Evolutionary conservation across 1,140 invertebrate species (phyloP).

Genomic region (Drosophila fuyamai): DNA sequence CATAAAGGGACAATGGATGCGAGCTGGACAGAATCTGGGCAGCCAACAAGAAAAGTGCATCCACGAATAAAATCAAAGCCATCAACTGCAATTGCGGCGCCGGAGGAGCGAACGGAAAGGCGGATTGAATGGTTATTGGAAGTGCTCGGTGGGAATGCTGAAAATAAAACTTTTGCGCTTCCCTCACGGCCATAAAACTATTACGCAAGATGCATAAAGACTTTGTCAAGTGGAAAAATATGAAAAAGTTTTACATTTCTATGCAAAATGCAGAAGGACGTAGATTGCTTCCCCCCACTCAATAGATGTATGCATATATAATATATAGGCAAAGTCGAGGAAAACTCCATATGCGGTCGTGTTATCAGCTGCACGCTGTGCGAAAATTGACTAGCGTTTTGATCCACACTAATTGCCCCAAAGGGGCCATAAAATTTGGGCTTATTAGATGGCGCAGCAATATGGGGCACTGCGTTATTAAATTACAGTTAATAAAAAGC

Average conservation of each 20-base stretch:
- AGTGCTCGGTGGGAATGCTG: constrained; percentile 40
- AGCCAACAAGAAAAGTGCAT: constrained; percentile 78
- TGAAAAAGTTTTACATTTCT: constrained; percentile 82
- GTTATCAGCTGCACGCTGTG: constrained; percentile 36
- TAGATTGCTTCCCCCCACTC: constrained; percentile 53
- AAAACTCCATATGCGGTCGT: constrained; percentile 4
- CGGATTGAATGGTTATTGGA: constrained; percentile 81
- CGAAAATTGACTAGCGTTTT: constrained; percentile 38
- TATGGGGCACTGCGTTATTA: constrained; percentile 52
- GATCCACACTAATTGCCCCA: constrained; percentile 54
- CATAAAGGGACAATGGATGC: constrained; percentile 65
- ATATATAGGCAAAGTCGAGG: constrained; percentile 1
- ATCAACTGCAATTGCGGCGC: constrained; percentile 78
- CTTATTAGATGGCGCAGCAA: constrained; percentile 40
- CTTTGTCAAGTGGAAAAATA: constrained; percentile 83
- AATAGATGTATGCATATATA: neutral
- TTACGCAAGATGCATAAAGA: constrained; percentile 82
- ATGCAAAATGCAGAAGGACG: constrained; percentile 65
- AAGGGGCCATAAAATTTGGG: constrained; percentile 35
- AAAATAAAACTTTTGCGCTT: constrained; percentile 68
- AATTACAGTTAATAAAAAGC: constrained; percentile 73
- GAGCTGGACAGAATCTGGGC: constrained; percentile 57
- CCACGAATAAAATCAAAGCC: constrained; percentile 83
- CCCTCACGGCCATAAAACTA: constrained; percentile 77
- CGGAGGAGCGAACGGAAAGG: constrained; percentile 11